A percentile compares a stretch with the other conserved stretches of the same genome.
These are phyloP conservation scores for Saiga tatarica DNA, from an alignment of 2,113 vertebrate genomes.

Conservation along the genomic window DNA sequence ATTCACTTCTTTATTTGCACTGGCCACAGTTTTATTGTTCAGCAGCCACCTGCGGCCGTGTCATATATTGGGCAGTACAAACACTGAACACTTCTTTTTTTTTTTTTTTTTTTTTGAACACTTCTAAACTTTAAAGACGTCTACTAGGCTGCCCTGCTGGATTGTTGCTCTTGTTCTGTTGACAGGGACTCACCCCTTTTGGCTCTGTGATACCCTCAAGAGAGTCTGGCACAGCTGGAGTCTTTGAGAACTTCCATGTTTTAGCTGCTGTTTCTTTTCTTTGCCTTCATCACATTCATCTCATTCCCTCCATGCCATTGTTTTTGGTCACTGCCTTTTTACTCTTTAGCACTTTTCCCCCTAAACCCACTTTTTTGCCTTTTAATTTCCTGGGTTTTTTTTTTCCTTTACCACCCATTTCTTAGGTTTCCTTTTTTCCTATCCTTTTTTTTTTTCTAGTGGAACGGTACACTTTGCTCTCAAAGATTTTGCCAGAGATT, in stretches of 20 bases:
- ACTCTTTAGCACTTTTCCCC: not conserved
- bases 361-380: not conserved
- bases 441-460: not conserved
- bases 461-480: not conserved
- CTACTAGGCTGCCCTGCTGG: not conserved
- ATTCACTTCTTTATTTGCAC: not conserved
- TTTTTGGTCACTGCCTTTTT: not conserved
- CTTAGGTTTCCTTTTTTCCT: not conserved
- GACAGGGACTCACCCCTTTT: not conserved
- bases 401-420: not conserved
- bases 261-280: not conserved
- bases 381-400: not conserved
- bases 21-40: not conserved
- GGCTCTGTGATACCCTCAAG: not conserved
- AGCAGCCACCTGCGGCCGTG: not conserved
- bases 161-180: not conserved
- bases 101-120: too few species aligned
- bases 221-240: not conserved
- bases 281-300: not conserved
- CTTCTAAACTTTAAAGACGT: not conserved
- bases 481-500: not conserved
- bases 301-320: not conserved
- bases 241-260: not conserved
- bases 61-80: not conserved
- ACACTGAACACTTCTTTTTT: not conserved